Conservation (phyloP, 1,140 invertebrate species). For the Brachionus paranguensis region DNA sequence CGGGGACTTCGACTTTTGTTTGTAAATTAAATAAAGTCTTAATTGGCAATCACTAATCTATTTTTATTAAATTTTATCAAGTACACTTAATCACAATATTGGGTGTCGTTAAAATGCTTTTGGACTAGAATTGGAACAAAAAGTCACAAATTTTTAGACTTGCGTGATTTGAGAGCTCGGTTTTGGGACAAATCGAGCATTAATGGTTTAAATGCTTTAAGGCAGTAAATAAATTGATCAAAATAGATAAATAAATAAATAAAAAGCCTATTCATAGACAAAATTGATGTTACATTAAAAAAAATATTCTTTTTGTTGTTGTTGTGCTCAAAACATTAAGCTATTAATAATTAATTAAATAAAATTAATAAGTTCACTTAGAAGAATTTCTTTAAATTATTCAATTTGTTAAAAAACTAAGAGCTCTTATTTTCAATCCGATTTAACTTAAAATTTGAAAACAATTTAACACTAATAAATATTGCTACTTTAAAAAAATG, state of each 20-base stretch:
- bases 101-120: background rate
- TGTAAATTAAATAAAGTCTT: background rate
- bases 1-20: background rate
- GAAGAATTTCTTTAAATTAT: background rate
- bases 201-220: background rate
- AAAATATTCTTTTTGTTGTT: background rate
- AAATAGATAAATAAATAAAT: background rate
- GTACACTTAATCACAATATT: background rate
- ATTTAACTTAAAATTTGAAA: background rate
- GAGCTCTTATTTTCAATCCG: background rate
- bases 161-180: background rate
- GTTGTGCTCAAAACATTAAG: background rate
- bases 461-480: background rate
- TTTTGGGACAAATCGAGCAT: background rate
- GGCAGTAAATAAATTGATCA: background rate
- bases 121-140: background rate
- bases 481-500: background rate
- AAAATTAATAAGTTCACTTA: background rate
- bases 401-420: background rate
- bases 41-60: background rate
- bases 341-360: background rate
- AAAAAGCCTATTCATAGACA: background rate
- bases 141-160: background rate
- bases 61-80: background rate
- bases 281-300: background rate